Evolutionary conservation across 1,140 invertebrate genomes (phyloP).

Genomic region (Drosophila orosa): DNA sequence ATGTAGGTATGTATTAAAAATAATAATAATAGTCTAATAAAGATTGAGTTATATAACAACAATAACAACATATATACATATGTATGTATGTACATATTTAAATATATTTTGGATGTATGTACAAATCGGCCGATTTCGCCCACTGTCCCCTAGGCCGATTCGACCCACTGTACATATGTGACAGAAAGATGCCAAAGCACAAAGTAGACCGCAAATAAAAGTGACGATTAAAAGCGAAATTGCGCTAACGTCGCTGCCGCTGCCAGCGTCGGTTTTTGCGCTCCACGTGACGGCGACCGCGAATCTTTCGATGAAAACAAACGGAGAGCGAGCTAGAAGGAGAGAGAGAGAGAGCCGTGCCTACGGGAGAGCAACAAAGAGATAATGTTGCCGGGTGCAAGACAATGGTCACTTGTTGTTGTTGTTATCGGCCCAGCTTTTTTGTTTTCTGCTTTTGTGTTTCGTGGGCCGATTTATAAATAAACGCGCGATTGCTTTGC

Average conservation of each 20-base stretch:
- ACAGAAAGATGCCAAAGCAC: constrained; percentile 31
- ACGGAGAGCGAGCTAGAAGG: constrained; percentile 18
- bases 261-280: constrained; percentile 8
- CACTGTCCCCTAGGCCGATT: neutral
- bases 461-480: constrained; percentile 34
- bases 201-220: constrained; percentile 69
- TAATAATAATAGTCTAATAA: no score
- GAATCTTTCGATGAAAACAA: constrained; percentile 65
- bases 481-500: constrained; percentile 28
- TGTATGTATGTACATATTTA: no score
- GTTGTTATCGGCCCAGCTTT: constrained; percentile 5
- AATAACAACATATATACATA: no score
- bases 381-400: constrained; percentile 20
- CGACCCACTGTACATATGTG: constrained; percentile 42
- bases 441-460: constrained; percentile 45
- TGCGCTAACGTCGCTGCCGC: constrained; percentile 29
- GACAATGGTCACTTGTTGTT: constrained; percentile 26
- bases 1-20: no score
- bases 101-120: neutral
- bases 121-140: neutral
- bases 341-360: neutral
- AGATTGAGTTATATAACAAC: no score
- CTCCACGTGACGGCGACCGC: constrained; percentile 66
- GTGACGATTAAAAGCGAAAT: constrained; percentile 73
- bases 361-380: constrained; percentile 2